Conservation (phyloP, 2,113 vertebrate species). For the Brienomyrus brachyistius region DNA sequence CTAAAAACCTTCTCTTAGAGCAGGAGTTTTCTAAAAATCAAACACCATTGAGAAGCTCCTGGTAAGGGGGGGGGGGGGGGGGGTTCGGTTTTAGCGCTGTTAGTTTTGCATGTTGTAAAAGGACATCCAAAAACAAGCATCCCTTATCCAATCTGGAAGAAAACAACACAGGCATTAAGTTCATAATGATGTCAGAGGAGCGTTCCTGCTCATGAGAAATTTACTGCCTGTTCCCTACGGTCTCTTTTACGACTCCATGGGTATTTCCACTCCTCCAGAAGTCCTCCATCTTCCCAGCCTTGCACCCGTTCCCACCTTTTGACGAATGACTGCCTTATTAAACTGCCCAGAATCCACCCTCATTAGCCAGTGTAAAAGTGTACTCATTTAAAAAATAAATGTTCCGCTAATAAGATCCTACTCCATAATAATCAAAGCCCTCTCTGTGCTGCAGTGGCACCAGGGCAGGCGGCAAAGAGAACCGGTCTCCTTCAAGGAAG, state of each 20-base stretch:
- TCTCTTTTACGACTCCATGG: conserved; percentile 11
- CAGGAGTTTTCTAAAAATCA: conserved; percentile 21
- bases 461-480: neutral
- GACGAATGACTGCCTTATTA: conserved; percentile 54
- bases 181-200: neutral
- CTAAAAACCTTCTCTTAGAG: conserved; percentile 26
- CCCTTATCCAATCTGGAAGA: conserved; percentile 48
- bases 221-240: neutral
- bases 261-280: neutral
- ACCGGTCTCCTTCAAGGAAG: neutral
- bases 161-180: conserved; percentile 47
- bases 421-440: conserved; percentile 20
- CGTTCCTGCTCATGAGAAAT: neutral
- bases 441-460: conserved; percentile 15
- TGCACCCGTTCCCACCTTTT: conserved; percentile 40
- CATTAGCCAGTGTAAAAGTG: conserved; percentile 46
- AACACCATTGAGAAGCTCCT: conserved; percentile 32
- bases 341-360: conserved; percentile 55
- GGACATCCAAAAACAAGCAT: conserved; percentile 40
- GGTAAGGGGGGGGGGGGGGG: neutral
- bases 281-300: conserved; percentile 28
- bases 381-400: conserved; percentile 28
- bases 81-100: conserved; percentile 52
- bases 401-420: conserved; percentile 54
- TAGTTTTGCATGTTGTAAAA: conserved; percentile 45